Evolutionary conservation across 92 coral and sea anemone species (phyloP), one percentile per base, ranked within the genome.

Genomic region (Porites lobata): DNA sequence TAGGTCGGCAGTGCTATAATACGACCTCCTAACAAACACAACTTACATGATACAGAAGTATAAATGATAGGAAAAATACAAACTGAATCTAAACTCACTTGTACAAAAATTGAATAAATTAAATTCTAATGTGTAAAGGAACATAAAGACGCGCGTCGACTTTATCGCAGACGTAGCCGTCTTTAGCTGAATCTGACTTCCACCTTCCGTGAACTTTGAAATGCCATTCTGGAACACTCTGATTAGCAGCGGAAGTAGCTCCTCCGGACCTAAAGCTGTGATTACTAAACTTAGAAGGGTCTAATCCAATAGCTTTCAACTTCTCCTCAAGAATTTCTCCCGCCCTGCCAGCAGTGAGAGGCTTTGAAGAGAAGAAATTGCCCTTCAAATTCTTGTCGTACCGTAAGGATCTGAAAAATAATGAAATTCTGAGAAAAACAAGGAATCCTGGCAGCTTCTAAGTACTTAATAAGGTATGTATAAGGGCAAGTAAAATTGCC

Each of bases 111-210:
- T 8, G 12, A 68, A 68, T 22, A 20, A 24, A 68, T 9, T 68
- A 0, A 68, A 68, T 68, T 17, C 8, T 50, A 68, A 68, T 0
- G 12, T 22, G 20, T 15, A 17, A 5, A 22, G 72, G 10, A 9
- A 68, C 72, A 8, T 8, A 68, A 6, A 68, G 43, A 19, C 72
- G 20, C 10, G 72, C 19, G 2, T 2, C 50, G 29, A 26, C 29
- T 9, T 24, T 54, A 8, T 76, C 51, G 9, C 57, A 18, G 7
- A 19, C 50, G 13, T 76, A 56, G 43, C 65, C 67, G 17, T 76
- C 80, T 21, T 76, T 76, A 19, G 76, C 76, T 38, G 21, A 50
- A 8, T 71, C 76, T 1, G 76, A 29, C n/a, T 38, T 71, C 76
- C 56, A 71, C n/a, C 76, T 71, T 1, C 76, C 76, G 8, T 32